Evolutionary conservation across 1,140 invertebrate genomes (phyloP).

Genomic region (Portunus trituberculatus): DNA sequence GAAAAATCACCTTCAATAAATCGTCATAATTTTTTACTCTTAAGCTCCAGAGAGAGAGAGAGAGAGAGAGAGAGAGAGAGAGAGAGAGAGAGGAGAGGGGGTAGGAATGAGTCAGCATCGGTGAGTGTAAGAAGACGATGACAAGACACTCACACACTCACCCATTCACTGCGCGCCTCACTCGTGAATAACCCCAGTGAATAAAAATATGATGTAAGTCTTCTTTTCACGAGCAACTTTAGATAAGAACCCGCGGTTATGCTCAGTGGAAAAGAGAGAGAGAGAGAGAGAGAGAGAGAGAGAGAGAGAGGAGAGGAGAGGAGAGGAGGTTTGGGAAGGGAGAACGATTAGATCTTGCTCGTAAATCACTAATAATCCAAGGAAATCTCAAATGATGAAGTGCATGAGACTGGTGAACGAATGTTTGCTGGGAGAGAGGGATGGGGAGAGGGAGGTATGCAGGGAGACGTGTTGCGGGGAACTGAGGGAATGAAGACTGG

Average conservation of each 20-base stretch:
- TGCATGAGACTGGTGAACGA: neutral
- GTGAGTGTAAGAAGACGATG: neutral
- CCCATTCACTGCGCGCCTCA: neutral
- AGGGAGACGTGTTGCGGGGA: neutral
- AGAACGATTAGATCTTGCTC: neutral
- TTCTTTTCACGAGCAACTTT: neutral
- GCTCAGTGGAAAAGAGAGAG: neutral
- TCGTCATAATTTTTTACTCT: too few species aligned
- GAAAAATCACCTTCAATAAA: too few species aligned
- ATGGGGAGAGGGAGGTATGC: neutral
- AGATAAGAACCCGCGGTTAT: neutral
- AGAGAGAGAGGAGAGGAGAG: neutral
- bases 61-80: too few species aligned
- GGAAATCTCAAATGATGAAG: conserved; percentile 23
- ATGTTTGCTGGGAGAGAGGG: conserved; percentile 27
- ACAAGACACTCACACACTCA: neutral
- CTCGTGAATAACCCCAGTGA: neutral
- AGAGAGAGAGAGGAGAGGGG: too few species aligned
- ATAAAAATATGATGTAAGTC: conserved; percentile 24
- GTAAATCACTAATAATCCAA: conserved; percentile 28
- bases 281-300: too few species aligned
- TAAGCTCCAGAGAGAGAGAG: too few species aligned
- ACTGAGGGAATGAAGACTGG: neutral
- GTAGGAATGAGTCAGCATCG: too few species aligned
- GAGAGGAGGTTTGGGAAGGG: neutral